Evolutionary conservation across 2,113 vertebrate genomes (phyloP), one percentile per base, ranked within the genome.

Genomic region (Notothenia rossii): DNA sequence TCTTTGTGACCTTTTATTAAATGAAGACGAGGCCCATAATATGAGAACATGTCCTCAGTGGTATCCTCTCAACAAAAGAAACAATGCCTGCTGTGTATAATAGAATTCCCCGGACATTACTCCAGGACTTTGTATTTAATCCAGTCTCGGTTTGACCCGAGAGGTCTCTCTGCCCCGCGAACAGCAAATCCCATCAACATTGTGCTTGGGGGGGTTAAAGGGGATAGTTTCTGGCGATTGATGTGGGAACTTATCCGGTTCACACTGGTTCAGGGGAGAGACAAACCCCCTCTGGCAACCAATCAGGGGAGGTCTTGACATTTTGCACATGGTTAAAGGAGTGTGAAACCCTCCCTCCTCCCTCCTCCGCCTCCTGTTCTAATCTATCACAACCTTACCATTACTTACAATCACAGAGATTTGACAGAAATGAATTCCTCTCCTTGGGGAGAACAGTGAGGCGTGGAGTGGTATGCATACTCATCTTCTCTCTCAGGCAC

Each of bases 371-470:
- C 17, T 79, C 49, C 46, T 25, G 48, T 20, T 59, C 72, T 64
- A 43, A 17, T 58, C 56, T 56, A 64, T 67, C 62, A 68, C 62
- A 56, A 45, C 36, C 12, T 11, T 67, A 48, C 72, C 72, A 85
- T 88, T 83, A 87, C 79, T 79, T 74, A 84, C 76, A 79, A 82
- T 83, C 74, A 72, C 77, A 86, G 63, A 40, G 29, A 89, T 86
- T 71, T 62, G 78, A 83, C 67, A 82, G 53, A 75, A 86, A 89
- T 84, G 18, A 88, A 87, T 84, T 80, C 45, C 61, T 36, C 45
- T 72, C 61, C 75, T 80, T 36, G 14, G 62, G 81, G 84, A 85
- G 50, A 51, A 86, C 88, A 85, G 58, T 60, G 69, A 72, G 77
- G 77, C 18, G 14, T 55, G 48, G 55, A 79, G 55, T 40, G 62